These are phyloP conservation scores for Hippocampus zosterae DNA, from an alignment of 2,113 vertebrate genomes.

Conservation along the genomic window DNA sequence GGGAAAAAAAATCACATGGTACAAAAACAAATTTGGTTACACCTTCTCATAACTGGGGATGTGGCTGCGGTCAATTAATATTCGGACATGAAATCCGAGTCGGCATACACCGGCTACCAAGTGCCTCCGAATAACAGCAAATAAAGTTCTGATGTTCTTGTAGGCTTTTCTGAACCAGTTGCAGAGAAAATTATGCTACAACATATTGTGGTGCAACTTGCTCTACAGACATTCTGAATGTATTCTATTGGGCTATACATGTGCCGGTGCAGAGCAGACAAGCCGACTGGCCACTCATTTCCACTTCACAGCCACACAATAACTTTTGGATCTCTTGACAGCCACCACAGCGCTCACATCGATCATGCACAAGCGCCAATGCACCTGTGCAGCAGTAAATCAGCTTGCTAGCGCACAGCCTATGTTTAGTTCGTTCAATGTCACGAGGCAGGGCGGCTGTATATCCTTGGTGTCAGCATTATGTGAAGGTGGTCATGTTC, in stretches of 20 bases:
- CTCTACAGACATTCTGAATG: constrained; percentile 30
- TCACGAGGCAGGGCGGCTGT: constrained; percentile 46
- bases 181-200: too few relatives aligned
- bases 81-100: too few relatives aligned
- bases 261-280: constrained; percentile 44
- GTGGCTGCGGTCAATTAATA: too few relatives aligned
- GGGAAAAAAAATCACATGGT: too few relatives aligned
- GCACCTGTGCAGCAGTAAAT: constrained; percentile 45
- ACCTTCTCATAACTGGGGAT: too few relatives aligned
- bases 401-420: constrained; percentile 30
- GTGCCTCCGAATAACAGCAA: too few relatives aligned
- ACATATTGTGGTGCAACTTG: too few relatives aligned
- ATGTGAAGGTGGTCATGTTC: constrained; percentile 23
- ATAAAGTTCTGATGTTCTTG: too few relatives aligned
- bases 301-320: constrained; percentile 53
- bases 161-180: too few relatives aligned
- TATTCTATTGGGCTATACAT: constrained; percentile 2
- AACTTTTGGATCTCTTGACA: constrained; percentile 65
- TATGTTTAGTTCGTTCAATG: constrained; percentile 65
- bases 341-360: constrained; percentile 50
- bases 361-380: constrained; percentile 49
- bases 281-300: constrained; percentile 63
- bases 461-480: constrained; percentile 31
- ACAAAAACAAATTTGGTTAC: too few relatives aligned
- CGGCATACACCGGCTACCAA: too few relatives aligned